A percentile compares a stretch with the other conserved stretches of the same genome.
These are phyloP conservation scores for Cryptoprocta ferox DNA, from an alignment of 2,797 vertebrate species.

Conservation along the genomic window DNA sequence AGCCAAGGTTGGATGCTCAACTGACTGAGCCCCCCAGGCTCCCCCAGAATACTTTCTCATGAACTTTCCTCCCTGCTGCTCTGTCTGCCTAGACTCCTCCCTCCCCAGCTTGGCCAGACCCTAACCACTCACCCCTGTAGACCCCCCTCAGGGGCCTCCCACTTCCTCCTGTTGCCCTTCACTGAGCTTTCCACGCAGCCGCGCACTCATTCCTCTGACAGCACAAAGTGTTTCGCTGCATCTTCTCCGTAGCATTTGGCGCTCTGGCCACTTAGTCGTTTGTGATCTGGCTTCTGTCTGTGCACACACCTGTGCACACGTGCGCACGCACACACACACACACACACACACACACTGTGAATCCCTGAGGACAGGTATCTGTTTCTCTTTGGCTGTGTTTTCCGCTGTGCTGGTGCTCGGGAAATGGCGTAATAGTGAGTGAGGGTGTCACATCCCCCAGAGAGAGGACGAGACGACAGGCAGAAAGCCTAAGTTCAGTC, in stretches of 20 bases:
- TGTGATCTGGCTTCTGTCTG: background rate
- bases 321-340: background rate
- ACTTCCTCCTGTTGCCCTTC: background rate
- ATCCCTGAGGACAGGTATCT: background rate
- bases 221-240: background rate
- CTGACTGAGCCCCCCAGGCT: too few species aligned
- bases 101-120: background rate
- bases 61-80: background rate
- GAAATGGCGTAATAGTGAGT: background rate
- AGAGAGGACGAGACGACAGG: background rate
- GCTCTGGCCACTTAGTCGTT: background rate
- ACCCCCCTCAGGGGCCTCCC: background rate
- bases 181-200: background rate
- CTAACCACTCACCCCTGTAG: background rate
- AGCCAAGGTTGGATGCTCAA: too few species aligned
- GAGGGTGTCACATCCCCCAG: background rate
- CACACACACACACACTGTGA: background rate
- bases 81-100: background rate
- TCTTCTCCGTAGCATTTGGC: background rate
- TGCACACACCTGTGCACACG: fast-evolving
- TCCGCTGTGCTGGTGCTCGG: background rate
- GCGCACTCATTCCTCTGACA: background rate
- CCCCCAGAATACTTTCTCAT: too few species aligned
- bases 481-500: too few species aligned
- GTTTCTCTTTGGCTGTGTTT: background rate